Evolutionary conservation across 2,113 vertebrate genomes (phyloP).

Genomic region (Ibidorhyncha struthersii): DNA sequence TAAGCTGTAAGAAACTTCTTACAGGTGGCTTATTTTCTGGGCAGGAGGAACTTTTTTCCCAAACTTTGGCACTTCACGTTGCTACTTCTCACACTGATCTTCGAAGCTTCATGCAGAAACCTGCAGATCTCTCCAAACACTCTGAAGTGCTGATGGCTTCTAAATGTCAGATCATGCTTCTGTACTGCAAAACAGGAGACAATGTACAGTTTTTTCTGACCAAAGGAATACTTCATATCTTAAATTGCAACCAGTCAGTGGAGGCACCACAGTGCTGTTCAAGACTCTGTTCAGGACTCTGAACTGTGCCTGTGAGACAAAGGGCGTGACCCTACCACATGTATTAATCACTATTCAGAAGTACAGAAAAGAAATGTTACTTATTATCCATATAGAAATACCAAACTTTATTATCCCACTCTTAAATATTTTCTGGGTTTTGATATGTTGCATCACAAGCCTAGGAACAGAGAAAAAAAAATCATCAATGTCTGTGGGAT

Average conservation of each 20-base stretch:
- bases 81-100: background rate
- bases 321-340: background rate
- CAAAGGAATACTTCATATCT: background rate
- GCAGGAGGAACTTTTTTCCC: background rate
- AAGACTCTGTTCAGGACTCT: no score
- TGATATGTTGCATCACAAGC: background rate
- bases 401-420: background rate
- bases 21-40: fast-evolving
- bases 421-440: background rate
- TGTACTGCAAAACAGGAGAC: background rate
- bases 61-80: background rate
- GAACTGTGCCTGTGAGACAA: background rate
- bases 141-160: background rate
- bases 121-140: fast-evolving
- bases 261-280: background rate
- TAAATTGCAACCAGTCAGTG: background rate
- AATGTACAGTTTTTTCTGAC: background rate
- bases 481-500: background rate
- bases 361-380: background rate
- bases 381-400: background rate
- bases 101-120: background rate
- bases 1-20: background rate
- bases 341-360: background rate
- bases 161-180: background rate
- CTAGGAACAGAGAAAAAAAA: background rate